Conservation (phyloP, 2,113 vertebrate genomes). For the Periophthalmus modestus region DNA sequence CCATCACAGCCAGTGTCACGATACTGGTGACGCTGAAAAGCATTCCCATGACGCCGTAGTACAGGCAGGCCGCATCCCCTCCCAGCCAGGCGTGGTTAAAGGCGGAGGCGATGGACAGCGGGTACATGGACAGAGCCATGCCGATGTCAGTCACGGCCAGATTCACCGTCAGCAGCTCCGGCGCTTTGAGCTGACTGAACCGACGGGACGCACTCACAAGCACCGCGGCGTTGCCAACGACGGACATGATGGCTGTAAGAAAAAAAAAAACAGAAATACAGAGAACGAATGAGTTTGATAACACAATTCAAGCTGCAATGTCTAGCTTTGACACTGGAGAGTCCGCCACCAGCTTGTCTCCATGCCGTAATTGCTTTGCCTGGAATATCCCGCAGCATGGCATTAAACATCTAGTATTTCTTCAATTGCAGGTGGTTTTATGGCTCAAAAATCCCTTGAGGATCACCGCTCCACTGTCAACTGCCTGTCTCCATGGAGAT, state of each 20-base stretch:
- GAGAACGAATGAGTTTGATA: too few species aligned
- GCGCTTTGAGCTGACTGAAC: constrained; percentile 51
- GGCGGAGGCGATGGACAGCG: constrained; percentile 63
- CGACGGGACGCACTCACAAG: constrained; percentile 41
- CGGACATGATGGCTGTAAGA: constrained; percentile 55
- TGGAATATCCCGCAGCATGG: too few species aligned
- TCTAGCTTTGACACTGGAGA: too few species aligned
- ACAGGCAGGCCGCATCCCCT: constrained; percentile 60
- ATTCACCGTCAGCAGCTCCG: constrained; percentile 69
- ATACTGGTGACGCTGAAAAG: constrained; percentile 74
- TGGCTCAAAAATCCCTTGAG: too few species aligned
- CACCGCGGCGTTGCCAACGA: constrained; percentile 58
- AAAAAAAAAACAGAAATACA: too few species aligned
- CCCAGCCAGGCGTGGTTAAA: constrained; percentile 71
- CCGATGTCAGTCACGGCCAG: constrained; percentile 67
- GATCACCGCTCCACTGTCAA: too few species aligned
- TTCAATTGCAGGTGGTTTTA: too few species aligned
- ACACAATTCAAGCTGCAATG: not conserved
- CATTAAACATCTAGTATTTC: too few species aligned
- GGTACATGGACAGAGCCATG: constrained; percentile 73
- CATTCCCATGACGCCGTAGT: constrained; percentile 73
- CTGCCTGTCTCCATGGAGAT: too few species aligned
- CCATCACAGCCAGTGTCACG: constrained; percentile 66
- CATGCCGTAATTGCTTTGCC: too few species aligned
- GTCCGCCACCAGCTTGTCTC: too few species aligned